Base-by-base conservation (phyloP, 2,797 vertebrate genomes). In the Microctenopoma lineatum region DNA sequence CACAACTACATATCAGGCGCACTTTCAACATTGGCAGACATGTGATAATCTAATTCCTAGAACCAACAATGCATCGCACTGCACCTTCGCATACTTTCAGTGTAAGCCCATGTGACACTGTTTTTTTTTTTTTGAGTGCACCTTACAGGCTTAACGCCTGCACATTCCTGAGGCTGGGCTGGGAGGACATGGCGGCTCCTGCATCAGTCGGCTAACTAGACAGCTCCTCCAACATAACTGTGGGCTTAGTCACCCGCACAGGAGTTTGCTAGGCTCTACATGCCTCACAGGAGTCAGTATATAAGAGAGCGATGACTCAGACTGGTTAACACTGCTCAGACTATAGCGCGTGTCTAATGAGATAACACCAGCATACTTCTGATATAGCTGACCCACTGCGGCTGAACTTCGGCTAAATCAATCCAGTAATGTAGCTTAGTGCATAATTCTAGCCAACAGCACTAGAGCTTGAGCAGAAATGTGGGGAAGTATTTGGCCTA, bases 171-270 rank as follows among this genome's bases (percentile, higher is more conserved):
- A 84, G 62, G 46, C 79, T 66, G 59, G 68, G 75, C 75, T 73
- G 80, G 68, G 83, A 87, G 86, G 71, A 83, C 79, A 81, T 75
- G 81, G 80, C 55, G 0, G 79, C 73, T 85, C 81, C 76, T 55
- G 56, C 77, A 73, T 79, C 73, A 81, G 71, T 70, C 53, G 46
- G 75, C 73, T 73, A 86, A 86, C 81, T 60, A 84, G 73, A 86
- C 79, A 77, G 84, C 83, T 87, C 87, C 87, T 66, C 70, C 79
- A 54, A 62, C 89, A 91, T 91, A 87, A 80, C 86, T 87, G 70
- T 3, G 18, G 64, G 80, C 79, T 90, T 88, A 89, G 82, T 90
- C 88, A 90, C 69, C 80, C 42, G 52, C 79, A 70, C 75, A 84
- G 60, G 65, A 82, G 81, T 77, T 84, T 79, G 71, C 72, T 74